Percentiles rank a stretch among this genome's conserved stretches.
Evolutionary conservation across 2,888 invertebrate genomes (phyloP).

Genomic region (Pristionchus japonicus): DNA sequence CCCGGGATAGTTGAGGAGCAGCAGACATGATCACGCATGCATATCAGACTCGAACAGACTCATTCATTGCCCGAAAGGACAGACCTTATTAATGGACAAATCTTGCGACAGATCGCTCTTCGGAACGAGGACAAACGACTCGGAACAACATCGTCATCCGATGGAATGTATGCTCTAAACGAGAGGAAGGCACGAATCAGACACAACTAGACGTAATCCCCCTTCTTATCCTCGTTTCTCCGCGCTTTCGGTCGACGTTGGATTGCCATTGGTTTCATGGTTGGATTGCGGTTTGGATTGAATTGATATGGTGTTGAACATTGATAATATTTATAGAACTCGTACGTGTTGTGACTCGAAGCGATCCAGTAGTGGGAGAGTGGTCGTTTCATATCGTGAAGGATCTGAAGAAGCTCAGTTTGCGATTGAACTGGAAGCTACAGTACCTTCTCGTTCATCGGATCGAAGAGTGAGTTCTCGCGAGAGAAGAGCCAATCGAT

Average conservation of each 20-base stretch:
- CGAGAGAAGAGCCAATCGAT: slow-evolving; percentile 73
- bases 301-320: neutral
- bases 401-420: slow-evolving; percentile 17
- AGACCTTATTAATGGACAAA: neutral
- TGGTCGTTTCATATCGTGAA: slow-evolving; percentile 68
- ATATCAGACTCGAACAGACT: neutral
- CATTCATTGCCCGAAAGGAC: neutral
- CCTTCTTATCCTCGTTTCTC: neutral
- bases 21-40: neutral
- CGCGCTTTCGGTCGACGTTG: too few relatives aligned
- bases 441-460: slow-evolving; percentile 67
- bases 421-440: slow-evolving; percentile 49
- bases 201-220: neutral
- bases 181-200: neutral
- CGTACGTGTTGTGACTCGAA: slow-evolving; percentile 70
- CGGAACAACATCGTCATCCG: neutral
- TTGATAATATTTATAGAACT: neutral
- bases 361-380: slow-evolving; percentile 71
- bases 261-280: too few relatives aligned
- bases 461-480: slow-evolving; percentile 74
- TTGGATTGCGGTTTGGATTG: neutral
- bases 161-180: neutral
- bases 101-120: neutral
- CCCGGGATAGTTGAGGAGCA: neutral
- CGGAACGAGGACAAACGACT: neutral